phyloP scores from a whole-genome alignment of 2,113 vertebrate species.

The Mesitornis unicolor region DNA sequence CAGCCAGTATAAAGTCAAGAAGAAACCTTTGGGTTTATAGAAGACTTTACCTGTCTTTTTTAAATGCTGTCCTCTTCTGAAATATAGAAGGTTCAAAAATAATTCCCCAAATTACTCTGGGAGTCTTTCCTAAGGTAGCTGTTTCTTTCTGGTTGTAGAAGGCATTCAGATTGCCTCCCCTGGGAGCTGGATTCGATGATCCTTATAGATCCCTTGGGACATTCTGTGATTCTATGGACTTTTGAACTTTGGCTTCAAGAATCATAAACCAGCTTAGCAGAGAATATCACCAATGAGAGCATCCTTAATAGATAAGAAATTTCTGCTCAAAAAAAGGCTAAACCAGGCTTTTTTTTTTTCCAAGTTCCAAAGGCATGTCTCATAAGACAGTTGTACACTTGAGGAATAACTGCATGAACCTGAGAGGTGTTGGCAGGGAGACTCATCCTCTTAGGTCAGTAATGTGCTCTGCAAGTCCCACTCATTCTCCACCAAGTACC shows the following conservation, averaged over 20 bases:
- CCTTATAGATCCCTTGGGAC: background rate
- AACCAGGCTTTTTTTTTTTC: background rate
- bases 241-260: background rate
- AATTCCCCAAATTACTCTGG: background rate
- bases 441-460: background rate
- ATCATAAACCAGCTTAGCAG: background rate
- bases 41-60: background rate
- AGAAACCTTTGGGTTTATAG: background rate
- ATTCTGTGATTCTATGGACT: background rate
- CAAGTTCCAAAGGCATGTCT: background rate
- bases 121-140: background rate
- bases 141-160: background rate
- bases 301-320: background rate
- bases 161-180: background rate
- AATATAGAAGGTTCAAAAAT: background rate
- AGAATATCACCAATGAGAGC: background rate
- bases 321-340: background rate
- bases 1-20: background rate
- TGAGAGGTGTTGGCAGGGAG: background rate
- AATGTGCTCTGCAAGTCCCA: background rate
- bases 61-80: background rate
- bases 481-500: background rate
- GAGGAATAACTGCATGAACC: background rate
- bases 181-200: background rate
- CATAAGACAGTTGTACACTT: background rate